Base-by-base conservation (phyloP, 2,797 vertebrate genomes). In the Stomatorhinus walkeri region DNA sequence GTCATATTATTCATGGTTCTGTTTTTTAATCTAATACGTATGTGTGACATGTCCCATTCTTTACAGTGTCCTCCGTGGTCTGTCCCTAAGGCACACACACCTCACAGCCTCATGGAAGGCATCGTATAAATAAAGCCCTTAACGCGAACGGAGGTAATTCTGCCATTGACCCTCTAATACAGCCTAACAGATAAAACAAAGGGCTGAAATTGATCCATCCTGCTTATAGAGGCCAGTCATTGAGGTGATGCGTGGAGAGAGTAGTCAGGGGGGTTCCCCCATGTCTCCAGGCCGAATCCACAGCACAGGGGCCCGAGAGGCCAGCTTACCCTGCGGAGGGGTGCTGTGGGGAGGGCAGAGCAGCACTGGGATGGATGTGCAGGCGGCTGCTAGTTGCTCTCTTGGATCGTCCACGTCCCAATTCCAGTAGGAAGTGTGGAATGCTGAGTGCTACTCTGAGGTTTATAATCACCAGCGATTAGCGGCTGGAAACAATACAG, bases 401-500 rank as follows among this genome's bases (percentile, higher is more conserved):
- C 16, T 56, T n/a, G 32, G 36, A 92, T 51, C 88, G 9, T 36
- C 36, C 19, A 9, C 19, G 6, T 43, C 87, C n/a, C 68, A 40
- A 59, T 28, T 16, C 86, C 40, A 32, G 32, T 10, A 19, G 9
- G 49, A 56, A 90, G 89, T 91, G 64, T 90, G 90, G 91, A 94
- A 93, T 7, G 92, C 91, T 94, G 94, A 48, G 90, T 89, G 89
- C 91, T n/a, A 88, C 91, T 91, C 93, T 93, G 93, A 94, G 94
- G 93, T 94, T 95, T 94, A 94, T 95, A 95, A 95, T 94, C 93
- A 92, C 94, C 92, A 93, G 92, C 93, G 93, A 94, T 95, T 95
- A 94, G 93, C 89, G 92, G 93, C 93, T 93, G 93, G 92, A 91
- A 94, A 94, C 94, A 93, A 94, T 92, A 92, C 91, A 3, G 10